phyloP scores from a whole-genome alignment of 2,797 vertebrate genomes.

The Acridotheres tristis region DNA sequence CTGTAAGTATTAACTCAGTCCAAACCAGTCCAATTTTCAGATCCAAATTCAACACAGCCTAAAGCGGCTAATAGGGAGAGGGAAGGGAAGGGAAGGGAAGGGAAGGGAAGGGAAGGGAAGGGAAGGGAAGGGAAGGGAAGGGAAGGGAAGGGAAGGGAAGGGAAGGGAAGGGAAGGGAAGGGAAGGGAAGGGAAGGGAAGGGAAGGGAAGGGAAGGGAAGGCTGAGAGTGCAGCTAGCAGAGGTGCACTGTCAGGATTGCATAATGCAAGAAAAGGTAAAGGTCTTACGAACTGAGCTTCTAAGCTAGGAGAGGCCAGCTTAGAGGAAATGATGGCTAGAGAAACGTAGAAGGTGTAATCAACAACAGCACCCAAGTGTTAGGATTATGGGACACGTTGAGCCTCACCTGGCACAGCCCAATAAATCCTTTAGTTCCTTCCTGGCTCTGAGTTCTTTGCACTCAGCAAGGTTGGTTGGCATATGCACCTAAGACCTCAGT shows the following conservation, averaged over 20 bases:
- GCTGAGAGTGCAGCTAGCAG: neutral
- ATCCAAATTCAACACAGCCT: neutral
- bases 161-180: neutral
- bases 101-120: neutral
- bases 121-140: neutral
- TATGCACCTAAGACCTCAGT: neutral
- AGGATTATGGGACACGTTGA: neutral
- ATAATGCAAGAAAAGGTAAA: neutral
- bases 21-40: neutral
- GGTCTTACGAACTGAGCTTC: neutral
- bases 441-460: neutral
- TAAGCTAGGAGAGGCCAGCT: neutral
- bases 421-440: neutral
- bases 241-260: neutral
- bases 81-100: no score
- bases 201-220: no score
- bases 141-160: no score
- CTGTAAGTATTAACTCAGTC: neutral
- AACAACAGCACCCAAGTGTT: neutral
- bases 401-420: neutral
- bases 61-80: neutral
- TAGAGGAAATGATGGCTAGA: neutral
- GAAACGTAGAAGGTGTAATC: neutral
- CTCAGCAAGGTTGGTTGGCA: neutral
- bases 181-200: neutral